Base-by-base conservation (phyloP, 2,797 vertebrate genomes). In the Pipistrellus kuhlii region DNA sequence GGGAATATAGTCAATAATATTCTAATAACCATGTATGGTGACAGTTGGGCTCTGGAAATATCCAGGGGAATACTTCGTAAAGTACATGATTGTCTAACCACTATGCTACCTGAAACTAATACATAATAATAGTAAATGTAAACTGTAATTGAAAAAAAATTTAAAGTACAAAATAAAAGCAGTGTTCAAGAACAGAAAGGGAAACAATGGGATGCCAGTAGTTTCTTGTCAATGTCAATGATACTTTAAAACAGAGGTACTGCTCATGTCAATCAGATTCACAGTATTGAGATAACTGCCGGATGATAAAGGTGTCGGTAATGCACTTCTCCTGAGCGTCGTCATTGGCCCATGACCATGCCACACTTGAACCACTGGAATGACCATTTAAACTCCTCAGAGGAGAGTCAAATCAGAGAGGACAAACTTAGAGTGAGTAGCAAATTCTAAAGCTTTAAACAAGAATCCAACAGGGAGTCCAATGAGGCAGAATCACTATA, bases 401-500 rank as follows among this genome's bases (percentile, higher is more conserved):
- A 57, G 15, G 35, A 9, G 14, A 76, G 48, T 12, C 59, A 20
- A 88, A 68, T 4, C 9, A 41, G 8, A 86, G 35, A 82, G 8
- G 17, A 3, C 35, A 66, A 78, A 25, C 18, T 44, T 35, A 17
- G 80, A 64, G 55, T 41, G 21, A 80, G 1, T 48, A 64, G 20
- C 30, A 72, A 85, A 76, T 87, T 35, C 68, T n/a, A 93, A 88
- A 94, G 25, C 30, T 73, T 85, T 6, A 78, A 77, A 69, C 8
- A 87, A 85, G 53, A 91, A 77, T 30, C 64, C 13, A 55, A 27
- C 11, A 68, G 18, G 59, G 89, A 38, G 20, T 51, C 30, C 20
- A 92, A 27, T 17, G 81, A 48, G 9, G 41, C 1, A 87, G 66
- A 89, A 64, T 14, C 12, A 55, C 75, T 12, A 38, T 5, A 71